phyloP scores from a whole-genome alignment of 1,140 invertebrate genomes.

The Melanaphis sacchari region DNA sequence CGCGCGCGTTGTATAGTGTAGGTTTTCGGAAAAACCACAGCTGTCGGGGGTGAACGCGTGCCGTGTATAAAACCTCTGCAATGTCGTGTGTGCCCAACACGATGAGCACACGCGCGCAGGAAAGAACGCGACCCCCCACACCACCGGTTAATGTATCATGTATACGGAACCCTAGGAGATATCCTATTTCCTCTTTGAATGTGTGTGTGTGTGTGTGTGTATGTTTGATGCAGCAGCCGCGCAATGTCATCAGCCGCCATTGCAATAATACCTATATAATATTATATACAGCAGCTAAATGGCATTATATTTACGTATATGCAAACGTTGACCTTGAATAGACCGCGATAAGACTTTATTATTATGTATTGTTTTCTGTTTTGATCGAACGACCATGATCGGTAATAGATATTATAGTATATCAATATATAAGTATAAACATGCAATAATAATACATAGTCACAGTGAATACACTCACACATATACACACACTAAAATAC shows the following conservation, averaged over 20 bases:
- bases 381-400: slow-evolving; percentile 43
- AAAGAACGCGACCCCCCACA: neutral
- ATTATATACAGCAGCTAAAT: neutral
- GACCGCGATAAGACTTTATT: neutral
- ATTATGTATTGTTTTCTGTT: slow-evolving; percentile 36
- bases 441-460: neutral
- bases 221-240: neutral
- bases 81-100: neutral
- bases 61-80: neutral
- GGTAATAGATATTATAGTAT: neutral
- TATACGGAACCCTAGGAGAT: neutral
- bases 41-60: neutral
- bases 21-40: neutral
- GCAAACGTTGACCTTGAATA: neutral
- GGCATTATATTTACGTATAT: neutral
- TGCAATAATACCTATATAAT: neutral
- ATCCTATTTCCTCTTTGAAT: neutral
- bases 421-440: neutral
- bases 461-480: neutral
- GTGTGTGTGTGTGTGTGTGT: too few species aligned
- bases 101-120: neutral
- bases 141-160: neutral
- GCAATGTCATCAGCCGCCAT: neutral
- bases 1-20: neutral
- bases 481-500: neutral